Percentiles rank a stretch among this genome's conserved stretches.
phyloP scores from a whole-genome alignment of 2,797 vertebrate species.

The Enteromius unitaeniatus region DNA sequence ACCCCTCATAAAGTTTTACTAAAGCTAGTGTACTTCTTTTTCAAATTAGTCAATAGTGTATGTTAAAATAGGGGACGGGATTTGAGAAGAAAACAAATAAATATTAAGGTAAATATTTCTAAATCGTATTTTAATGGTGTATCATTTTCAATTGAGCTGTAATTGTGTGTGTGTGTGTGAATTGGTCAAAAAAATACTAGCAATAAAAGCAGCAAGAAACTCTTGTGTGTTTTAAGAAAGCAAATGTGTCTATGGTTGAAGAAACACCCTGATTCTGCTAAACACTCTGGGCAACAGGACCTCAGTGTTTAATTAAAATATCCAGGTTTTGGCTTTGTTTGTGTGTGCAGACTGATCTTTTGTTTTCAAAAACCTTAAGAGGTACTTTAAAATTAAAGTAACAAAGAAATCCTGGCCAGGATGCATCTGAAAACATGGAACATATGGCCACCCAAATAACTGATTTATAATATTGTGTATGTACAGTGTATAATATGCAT shows the following conservation, averaged over 20 bases:
- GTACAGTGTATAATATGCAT: background rate
- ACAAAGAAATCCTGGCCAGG: too few species aligned
- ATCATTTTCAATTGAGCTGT: background rate
- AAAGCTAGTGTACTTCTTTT: background rate
- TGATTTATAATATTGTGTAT: background rate
- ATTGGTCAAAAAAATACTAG: background rate
- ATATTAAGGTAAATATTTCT: background rate
- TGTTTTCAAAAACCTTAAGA: too few species aligned
- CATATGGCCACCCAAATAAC: background rate
- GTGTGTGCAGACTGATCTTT: too few species aligned
- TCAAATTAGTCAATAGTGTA: background rate
- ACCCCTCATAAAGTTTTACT: too few species aligned
- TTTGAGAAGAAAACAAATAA: background rate
- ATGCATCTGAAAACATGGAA: too few species aligned
- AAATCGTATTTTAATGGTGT: background rate
- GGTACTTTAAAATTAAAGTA: too few species aligned
- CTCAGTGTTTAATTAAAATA: background rate
- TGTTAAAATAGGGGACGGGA: background rate
- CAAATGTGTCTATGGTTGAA: background rate
- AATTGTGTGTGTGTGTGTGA: background rate
- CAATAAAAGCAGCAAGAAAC: background rate
- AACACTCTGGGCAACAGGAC: background rate
- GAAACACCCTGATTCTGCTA: background rate
- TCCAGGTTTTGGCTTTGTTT: too few species aligned
- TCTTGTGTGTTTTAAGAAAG: background rate